Evolutionary conservation across 2,797 vertebrate genomes (phyloP).

Genomic region (Ctenosaura bakeri): DNA sequence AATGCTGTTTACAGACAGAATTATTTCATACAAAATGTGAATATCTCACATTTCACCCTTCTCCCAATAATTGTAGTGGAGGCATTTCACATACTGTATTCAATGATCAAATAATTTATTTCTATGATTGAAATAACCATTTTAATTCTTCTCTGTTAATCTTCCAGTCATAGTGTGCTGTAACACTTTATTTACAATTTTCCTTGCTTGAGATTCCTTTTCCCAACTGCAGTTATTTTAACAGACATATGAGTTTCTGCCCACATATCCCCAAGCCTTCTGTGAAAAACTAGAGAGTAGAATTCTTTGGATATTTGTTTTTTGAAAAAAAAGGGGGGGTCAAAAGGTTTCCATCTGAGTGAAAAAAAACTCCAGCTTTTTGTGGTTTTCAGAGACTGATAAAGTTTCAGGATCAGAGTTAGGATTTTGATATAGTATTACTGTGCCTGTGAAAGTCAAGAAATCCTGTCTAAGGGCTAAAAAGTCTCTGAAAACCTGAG

Average conservation of each 20-base stretch:
- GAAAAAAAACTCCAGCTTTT: slow-evolving; percentile 16
- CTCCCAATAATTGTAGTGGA: not conserved
- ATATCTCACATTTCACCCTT: not conserved
- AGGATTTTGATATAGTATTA: slow-evolving; percentile 11
- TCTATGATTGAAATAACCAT: not conserved
- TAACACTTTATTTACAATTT: not conserved
- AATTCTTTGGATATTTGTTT: not conserved
- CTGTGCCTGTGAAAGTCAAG: slow-evolving; percentile 27
- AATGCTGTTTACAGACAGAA: not conserved
- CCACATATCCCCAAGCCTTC: not conserved
- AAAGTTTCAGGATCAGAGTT: slow-evolving; percentile 21
- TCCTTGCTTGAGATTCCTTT: not conserved
- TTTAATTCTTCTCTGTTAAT: not conserved
- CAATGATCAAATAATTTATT: not conserved
- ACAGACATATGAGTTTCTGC: not conserved
- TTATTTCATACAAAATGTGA: not conserved
- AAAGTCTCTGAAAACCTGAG: slow-evolving; percentile 29
- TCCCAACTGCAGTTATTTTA: not conserved
- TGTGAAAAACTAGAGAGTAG: not conserved
- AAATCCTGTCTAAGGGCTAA: slow-evolving; percentile 30
- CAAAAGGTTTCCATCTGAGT: not conserved
- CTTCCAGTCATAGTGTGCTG: not conserved
- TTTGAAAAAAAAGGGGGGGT: not conserved
- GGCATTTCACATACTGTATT: not conserved
- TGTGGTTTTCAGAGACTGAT: slow-evolving; percentile 34